phyloP scores from a whole-genome alignment of 2,113 vertebrate species.

The Accipiter virgatus region DNA sequence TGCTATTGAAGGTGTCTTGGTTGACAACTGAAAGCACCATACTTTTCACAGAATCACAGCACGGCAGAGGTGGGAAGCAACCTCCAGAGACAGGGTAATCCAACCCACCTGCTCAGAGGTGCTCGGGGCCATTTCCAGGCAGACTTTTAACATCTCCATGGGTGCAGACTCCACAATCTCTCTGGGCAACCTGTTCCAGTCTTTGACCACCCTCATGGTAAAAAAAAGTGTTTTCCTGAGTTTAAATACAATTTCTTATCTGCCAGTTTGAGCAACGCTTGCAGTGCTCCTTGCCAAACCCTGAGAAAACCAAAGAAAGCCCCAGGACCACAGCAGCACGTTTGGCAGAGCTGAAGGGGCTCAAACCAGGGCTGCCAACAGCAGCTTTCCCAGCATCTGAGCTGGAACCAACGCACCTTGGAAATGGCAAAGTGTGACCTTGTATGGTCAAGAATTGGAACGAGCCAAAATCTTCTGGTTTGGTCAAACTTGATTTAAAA shows the following conservation, averaged over 20 bases:
- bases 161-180: not conserved
- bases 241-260: not conserved
- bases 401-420: not conserved
- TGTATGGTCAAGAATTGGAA: constrained; percentile 10
- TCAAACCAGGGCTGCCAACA: not conserved
- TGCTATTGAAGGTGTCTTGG: not conserved
- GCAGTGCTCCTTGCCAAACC: not conserved
- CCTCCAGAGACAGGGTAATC: not conserved
- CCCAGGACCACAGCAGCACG: not conserved
- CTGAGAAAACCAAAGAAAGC: not conserved
- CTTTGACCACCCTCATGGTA: not conserved
- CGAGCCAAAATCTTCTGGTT: not conserved
- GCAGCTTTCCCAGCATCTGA: not conserved
- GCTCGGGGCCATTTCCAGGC: not conserved
- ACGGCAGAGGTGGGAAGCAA: not conserved
- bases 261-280: not conserved
- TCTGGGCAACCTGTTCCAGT: not conserved
- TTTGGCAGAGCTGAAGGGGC: not conserved
- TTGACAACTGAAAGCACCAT: not conserved
- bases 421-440: not conserved
- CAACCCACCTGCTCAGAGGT: not conserved
- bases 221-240: not conserved
- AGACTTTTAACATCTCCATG: not conserved
- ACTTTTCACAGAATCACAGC: not conserved
- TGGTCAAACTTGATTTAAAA: not conserved